A percentile compares a stretch with the other conserved stretches of the same genome.
phyloP scores from a whole-genome alignment of 2,888 invertebrate genomes.

The Epinotia brunnichana region DNA sequence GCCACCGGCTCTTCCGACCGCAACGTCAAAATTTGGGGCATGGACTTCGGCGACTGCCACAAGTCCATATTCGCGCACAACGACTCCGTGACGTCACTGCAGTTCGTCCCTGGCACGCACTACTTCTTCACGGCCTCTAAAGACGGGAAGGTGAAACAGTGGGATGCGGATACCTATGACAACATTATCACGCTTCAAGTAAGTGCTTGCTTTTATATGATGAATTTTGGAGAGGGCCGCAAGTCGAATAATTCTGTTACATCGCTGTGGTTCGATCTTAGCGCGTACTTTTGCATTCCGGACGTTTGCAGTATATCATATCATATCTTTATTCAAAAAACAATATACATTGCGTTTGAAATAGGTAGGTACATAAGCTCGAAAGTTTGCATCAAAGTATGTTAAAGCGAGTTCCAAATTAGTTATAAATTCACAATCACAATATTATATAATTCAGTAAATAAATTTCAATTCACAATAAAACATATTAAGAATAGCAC shows the following conservation, averaged over 20 bases:
- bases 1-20: conserved; percentile 98
- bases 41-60: conserved; percentile 99
- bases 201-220: conserved; percentile 53
- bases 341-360: no score
- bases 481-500: no score
- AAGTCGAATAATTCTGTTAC: conserved; percentile 97
- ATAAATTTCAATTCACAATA: no score
- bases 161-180: conserved; percentile 97
- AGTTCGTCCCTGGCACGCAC: conserved; percentile 96
- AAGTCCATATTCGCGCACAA: conserved; percentile 98
- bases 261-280: conserved; percentile 93
- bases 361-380: no score
- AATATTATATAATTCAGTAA: no score
- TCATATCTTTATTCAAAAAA: no score
- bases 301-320: no score
- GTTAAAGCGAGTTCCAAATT: no score
- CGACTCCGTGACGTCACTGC: conserved; percentile 94
- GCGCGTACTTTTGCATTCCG: conserved; percentile 95
- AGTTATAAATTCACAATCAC: no score
- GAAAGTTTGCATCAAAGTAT: no score
- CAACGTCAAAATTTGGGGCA: conserved; percentile 98
- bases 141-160: conserved; percentile 97
- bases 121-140: conserved; percentile 96
- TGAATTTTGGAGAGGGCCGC: conserved; percentile 98
- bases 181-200: conserved; percentile 95